Base-by-base conservation (phyloP, 1,140 invertebrate genomes). In the Formica selysi region DNA sequence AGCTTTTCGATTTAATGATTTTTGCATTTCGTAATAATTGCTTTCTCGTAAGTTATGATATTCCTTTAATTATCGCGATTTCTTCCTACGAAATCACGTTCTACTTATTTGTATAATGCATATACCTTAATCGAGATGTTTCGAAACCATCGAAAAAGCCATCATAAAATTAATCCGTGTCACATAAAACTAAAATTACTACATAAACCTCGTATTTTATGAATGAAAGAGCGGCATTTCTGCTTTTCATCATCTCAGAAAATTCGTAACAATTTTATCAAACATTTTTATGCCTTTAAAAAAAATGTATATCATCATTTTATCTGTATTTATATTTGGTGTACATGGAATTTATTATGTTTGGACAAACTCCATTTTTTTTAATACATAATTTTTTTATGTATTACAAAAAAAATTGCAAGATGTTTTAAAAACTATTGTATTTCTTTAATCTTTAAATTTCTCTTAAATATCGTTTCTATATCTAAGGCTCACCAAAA, bases 141-240 rank as follows among this genome's bases (percentile, higher is more conserved):
- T 51, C 62, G 16, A 36, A 68, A 79, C n/a, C 5, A 11, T 73
- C 19, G 4, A 83, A 83, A 83, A 61, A 62, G 3, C 2, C 36
- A 11, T 61, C 68, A 16, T 74, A 73, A 73, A 74, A 83, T 83
- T 73, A 83, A 41, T 48, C 26, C 13, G 38, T 13, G 19, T 36
- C 68, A 7, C 48, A 83, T 48, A 83, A 80, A 26, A 32, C 13
- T 19, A 11, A 1, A 59, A 36, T 61, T 48, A 38, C 38, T 81
- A 32, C 41, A 68, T 68, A 48, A 44, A 4, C 11, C 38, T 48
- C 57, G 29, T 73, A 73, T 83, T 48, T 74, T 29, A 74, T n/a
- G 4, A 62, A 62, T 62, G 29, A 83, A 73, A 36, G 29, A 36
- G 38, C 13, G 26, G 13, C 7, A 44, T 48, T 61, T 41, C 32